These are phyloP conservation scores for Micromussa lordhowensis DNA, from an alignment of 92 coral and sea anemone genomes.

Conservation along the genomic window DNA sequence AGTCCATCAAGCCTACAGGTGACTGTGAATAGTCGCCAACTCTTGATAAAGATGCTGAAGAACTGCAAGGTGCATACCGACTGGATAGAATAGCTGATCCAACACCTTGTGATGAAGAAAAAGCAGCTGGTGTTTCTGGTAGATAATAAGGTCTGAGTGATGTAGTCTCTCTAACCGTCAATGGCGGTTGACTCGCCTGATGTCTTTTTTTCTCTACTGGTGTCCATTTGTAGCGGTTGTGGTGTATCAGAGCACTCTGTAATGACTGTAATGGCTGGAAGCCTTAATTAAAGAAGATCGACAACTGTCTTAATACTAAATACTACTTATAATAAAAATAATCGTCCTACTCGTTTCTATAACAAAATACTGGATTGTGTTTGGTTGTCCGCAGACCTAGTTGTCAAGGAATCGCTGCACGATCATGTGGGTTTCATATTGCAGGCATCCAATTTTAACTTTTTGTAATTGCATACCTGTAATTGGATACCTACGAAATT, in stretches of 20 bases:
- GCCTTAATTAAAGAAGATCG: no score
- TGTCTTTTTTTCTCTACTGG: constrained; percentile 45
- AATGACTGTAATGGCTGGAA: neutral
- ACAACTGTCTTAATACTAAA: no score
- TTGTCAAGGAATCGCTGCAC: no score
- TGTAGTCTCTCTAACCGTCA: constrained; percentile 42
- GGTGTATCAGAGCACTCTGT: constrained; percentile 32
- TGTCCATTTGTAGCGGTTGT: constrained; percentile 63
- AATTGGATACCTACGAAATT: neutral
- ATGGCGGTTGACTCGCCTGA: constrained; percentile 53
- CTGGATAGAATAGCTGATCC: neutral
- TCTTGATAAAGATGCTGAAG: constrained; percentile 51
- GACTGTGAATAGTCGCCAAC: constrained; percentile 66
- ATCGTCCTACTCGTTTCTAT: no score
- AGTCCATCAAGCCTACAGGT: constrained; percentile 33
- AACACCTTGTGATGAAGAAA: constrained; percentile 10
- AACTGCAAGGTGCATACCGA: neutral
- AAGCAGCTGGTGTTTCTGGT: neutral
- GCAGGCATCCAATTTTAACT: no score
- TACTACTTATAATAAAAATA: no score
- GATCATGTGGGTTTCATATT: no score
- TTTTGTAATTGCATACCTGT: no score
- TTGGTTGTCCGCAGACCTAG: no score
- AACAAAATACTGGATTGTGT: no score
- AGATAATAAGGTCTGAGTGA: constrained; percentile 19